These are phyloP conservation scores for Schrankia costaestrigalis DNA, from an alignment of 2,888 invertebrate species.

Conservation along the genomic window DNA sequence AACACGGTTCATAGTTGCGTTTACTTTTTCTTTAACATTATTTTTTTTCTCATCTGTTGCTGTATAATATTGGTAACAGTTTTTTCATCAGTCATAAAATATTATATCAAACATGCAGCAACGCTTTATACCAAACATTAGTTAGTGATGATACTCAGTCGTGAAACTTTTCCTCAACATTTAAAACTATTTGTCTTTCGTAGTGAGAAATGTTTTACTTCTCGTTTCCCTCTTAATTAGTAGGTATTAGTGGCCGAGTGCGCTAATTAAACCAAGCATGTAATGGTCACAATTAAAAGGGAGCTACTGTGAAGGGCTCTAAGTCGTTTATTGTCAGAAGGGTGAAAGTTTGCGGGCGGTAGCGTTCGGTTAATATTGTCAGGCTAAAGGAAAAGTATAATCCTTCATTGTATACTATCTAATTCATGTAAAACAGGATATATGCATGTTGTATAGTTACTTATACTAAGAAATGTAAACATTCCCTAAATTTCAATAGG, in stretches of 20 bases:
- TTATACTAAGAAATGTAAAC: no score
- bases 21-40: no score
- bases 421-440: no score
- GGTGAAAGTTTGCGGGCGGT: conserved; percentile 18
- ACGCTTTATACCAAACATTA: no score
- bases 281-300: conserved; percentile 45
- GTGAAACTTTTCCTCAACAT: background rate
- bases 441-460: no score
- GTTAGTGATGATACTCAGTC: no score
- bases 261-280: conserved; percentile 39
- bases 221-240: conserved; percentile 35
- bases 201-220: conserved; percentile 25
- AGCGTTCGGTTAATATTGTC: conserved; percentile 8
- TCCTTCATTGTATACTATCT: background rate
- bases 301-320: conserved; percentile 20
- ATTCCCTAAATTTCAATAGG: no score
- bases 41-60: no score
- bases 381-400: background rate
- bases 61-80: no score
- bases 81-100: no score
- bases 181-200: conserved; percentile 20
- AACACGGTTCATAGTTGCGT: no score
- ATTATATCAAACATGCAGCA: no score
- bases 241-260: conserved; percentile 32
- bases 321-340: conserved; percentile 31